Evolutionary conservation across 2,113 vertebrate genomes (phyloP), one percentile per base, ranked within the genome.

Genomic region (Cynoglossus semilaevis): DNA sequence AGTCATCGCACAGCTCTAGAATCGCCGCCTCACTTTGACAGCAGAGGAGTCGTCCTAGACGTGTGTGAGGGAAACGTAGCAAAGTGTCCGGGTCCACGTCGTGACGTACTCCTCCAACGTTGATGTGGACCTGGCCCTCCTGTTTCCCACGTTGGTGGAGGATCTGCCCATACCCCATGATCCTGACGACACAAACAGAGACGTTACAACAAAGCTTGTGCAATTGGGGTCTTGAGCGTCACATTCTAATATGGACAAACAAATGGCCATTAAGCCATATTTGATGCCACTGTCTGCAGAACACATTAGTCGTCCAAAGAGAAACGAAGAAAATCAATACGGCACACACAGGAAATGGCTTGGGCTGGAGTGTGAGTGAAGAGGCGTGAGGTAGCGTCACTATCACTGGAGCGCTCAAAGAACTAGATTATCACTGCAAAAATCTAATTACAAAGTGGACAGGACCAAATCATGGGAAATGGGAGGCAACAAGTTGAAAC

Each of bases 151-250:
- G 81, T 75, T 61, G 91, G 81, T 84, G 94, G 85, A 98, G 95
- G 86, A 96, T 90, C 89, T 97, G 92, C 81, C 96, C 96, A 86
- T 96, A 98, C 81, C 96, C 94, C 97, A 99, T 99, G 87, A 43
- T 88, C 83, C 93, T 83, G 93, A 90, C 58, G 87, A 78, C 3
- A 73, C n/a, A 43, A 4, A 11, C 16, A 59, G 14, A 74, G 11
- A 65, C 16, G 72, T 35, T n/a, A 51, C 2, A 5, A 46, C 0
- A 3, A 58, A 4, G 8, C 51, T 18, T 36, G n/a, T n/a, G 29
- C n/a, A 43, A 11, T 22, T 14, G 40, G 43, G 49, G 43, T 1
- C 41, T 16, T 22, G 44, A 58, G 45, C n/a, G 8, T 9, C 37
- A 47, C n/a, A 14, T 57, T 11, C 9, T 56, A 48, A 42, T 55